phyloP scores from a whole-genome alignment of 64 coral and sea anemone species.

The Dendronephthya gigantea region DNA sequence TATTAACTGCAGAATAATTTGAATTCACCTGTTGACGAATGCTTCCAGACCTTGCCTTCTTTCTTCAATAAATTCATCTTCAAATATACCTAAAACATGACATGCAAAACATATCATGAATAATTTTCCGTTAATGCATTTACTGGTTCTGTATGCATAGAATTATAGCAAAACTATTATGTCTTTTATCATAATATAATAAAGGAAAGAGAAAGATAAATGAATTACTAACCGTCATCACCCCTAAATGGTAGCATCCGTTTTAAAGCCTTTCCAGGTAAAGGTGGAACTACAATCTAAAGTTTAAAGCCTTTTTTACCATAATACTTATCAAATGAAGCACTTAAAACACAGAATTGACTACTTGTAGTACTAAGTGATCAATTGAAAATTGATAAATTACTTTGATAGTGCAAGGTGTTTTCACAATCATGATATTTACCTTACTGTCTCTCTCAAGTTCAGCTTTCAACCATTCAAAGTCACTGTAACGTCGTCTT shows the following conservation, averaged over 20 bases:
- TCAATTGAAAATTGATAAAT: not conserved
- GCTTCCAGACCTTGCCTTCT: conserved; percentile 94
- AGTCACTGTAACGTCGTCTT: conserved; percentile 93
- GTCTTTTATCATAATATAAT: not conserved
- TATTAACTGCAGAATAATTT: not conserved
- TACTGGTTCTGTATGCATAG: no score
- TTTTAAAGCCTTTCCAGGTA: conserved; percentile 93
- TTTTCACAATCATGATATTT: not conserved
- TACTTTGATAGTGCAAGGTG: not conserved
- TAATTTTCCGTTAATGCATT: no score
- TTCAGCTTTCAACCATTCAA: conserved; percentile 91
- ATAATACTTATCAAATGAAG: no score
- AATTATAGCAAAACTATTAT: not conserved
- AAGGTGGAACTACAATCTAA: conserved; percentile 86
- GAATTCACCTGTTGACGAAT: conserved; percentile 80
- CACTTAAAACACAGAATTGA: no score
- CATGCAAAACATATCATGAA: not conserved
- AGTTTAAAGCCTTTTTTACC: no score
- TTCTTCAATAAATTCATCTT: conserved; percentile 99
- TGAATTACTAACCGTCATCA: conserved; percentile 65
- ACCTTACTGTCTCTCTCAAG: conserved; percentile 97
- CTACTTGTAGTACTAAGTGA: not conserved
- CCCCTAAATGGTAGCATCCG: conserved; percentile 82
- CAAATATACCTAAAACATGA: conserved; percentile 70
- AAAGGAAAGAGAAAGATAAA: not conserved